Conservation (phyloP, 2,113 vertebrate species). For the Trinectes maculatus region DNA sequence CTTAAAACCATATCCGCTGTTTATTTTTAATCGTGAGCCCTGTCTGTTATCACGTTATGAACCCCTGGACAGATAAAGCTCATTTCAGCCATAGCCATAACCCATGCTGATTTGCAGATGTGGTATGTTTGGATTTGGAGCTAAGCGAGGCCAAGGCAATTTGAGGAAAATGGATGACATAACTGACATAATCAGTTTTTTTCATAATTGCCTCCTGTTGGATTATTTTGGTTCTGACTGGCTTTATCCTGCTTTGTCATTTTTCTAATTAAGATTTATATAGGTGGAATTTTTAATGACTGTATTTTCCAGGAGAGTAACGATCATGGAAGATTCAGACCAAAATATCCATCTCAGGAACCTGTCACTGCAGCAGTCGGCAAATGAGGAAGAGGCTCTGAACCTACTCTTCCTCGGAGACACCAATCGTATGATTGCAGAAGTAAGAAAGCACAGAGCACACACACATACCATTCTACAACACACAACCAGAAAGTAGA, state of each 20-base stretch:
- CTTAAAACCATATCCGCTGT: conserved; percentile 49
- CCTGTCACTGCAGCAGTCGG: conserved; percentile 90
- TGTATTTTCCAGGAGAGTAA: conserved; percentile 86
- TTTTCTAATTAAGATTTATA: conserved; percentile 5
- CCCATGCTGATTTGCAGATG: conserved; percentile 46
- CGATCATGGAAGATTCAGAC: conserved; percentile 92
- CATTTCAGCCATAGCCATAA: conserved; percentile 27
- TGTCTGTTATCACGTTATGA: conserved; percentile 60
- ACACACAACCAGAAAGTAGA: not conserved
- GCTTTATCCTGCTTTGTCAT: conserved; percentile 11
- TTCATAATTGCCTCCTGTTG: conserved; percentile 33
- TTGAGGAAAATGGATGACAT: conserved; percentile 44
- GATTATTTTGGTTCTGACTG: conserved; percentile 11
- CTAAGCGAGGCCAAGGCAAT: conserved; percentile 4
- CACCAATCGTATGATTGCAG: conserved; percentile 97
- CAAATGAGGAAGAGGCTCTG: conserved; percentile 94
- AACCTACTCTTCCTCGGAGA: conserved; percentile 96
- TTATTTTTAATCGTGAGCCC: conserved; percentile 54
- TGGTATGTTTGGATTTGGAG: conserved; percentile 61
- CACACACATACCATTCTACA: not conserved
- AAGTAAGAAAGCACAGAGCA: conserved; percentile 81
- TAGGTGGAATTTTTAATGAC: not conserved
- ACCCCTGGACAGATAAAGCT: conserved; percentile 50
- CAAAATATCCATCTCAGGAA: conserved; percentile 97
- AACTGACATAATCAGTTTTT: conserved; percentile 26